A percentile compares a stretch with the other conserved stretches of the same genome.
Evolutionary conservation across 2,797 vertebrate species (phyloP).

Genomic region (Balearica regulorum): DNA sequence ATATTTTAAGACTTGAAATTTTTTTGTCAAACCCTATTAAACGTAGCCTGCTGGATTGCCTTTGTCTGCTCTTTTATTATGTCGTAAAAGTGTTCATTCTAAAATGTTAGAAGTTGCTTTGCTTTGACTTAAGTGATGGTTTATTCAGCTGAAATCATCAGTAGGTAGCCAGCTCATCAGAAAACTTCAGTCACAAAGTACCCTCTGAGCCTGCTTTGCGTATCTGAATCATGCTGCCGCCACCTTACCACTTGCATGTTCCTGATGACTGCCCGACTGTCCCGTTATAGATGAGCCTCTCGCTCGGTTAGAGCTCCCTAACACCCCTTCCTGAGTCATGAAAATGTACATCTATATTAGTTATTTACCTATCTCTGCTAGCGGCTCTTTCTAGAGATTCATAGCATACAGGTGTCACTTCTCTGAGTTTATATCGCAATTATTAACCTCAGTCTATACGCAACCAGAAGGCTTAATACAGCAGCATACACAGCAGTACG

Average conservation of each 20-base stretch:
- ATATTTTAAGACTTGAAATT: background rate
- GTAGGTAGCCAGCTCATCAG: background rate
- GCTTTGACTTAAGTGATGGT: background rate
- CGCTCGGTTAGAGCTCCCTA: accelerated
- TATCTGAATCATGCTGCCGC: background rate
- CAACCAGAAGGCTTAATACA: background rate
- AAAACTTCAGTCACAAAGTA: background rate
- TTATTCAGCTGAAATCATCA: conserved; percentile 2
- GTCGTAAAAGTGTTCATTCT: background rate
- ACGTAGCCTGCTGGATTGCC: background rate
- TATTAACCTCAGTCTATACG: background rate
- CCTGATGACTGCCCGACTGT: background rate
- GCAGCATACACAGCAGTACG: background rate
- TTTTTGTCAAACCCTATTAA: background rate
- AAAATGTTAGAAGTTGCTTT: background rate
- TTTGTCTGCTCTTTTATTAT: background rate
- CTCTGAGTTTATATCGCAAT: background rate
- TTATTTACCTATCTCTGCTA: background rate
- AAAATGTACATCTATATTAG: background rate
- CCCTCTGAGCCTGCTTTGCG: background rate
- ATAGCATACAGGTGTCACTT: background rate
- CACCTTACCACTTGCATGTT: background rate
- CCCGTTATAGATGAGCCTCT: background rate
- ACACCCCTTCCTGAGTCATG: background rate
- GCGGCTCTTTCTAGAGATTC: background rate